Evolutionary conservation across 2,797 vertebrate genomes (phyloP).

Genomic region (Crax fasciolata): DNA sequence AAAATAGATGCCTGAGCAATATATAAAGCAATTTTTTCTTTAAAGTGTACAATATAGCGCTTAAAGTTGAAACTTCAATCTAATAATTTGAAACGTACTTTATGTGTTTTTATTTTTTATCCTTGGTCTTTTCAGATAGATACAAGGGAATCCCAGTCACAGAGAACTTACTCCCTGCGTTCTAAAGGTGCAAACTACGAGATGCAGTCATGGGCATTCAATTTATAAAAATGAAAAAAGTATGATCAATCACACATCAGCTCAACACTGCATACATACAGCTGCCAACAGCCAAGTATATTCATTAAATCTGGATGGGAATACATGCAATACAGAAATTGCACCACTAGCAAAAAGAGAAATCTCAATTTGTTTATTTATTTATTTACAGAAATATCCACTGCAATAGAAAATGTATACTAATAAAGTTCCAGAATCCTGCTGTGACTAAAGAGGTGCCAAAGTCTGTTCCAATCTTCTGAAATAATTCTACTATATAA

Average conservation of each 20-base stretch:
- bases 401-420: not conserved
- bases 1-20: not conserved
- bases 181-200: not conserved
- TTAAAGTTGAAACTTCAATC: not conserved
- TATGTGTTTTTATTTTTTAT: not conserved
- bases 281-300: conserved; percentile 19
- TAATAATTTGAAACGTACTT: not conserved
- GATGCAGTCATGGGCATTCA: not conserved
- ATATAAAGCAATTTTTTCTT: not conserved
- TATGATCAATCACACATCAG: not conserved
- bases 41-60: not conserved
- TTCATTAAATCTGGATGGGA: conserved; percentile 14
- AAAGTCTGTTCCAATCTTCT: not conserved
- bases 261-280: not conserved
- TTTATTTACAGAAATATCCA: not conserved
- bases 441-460: conserved; percentile 15
- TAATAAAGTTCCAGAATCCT: conserved; percentile 14
- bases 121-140: not conserved
- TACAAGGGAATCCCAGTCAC: not conserved
- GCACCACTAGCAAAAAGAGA: not conserved
- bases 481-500: conserved; percentile 44
- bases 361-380: not conserved
- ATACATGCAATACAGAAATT: not conserved
- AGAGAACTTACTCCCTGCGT: not conserved
- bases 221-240: not conserved